phyloP scores from a whole-genome alignment of 1,140 invertebrate species.

The Trichogramma pretiosum region DNA sequence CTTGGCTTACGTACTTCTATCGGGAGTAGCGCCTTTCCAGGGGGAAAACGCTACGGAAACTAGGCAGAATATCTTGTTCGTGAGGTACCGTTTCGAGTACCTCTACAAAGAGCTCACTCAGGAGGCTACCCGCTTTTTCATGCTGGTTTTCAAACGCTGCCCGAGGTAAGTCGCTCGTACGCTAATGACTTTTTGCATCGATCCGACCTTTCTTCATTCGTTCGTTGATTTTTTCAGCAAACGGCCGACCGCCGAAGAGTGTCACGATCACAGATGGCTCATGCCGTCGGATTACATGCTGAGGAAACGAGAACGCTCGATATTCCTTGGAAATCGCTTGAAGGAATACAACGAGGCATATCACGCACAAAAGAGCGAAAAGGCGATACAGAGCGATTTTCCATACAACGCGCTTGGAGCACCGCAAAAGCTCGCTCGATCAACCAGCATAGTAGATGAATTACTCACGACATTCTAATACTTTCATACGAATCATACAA shows the following conservation, averaged over 20 bases:
- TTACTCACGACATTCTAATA: conserved; percentile 55
- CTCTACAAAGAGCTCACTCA: conserved; percentile 90
- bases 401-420: conserved; percentile 44
- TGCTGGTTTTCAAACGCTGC: conserved; percentile 88
- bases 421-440: conserved; percentile 55
- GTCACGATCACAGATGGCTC: conserved; percentile 91
- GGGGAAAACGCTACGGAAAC: conserved; percentile 77
- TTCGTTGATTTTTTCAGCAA: conserved; percentile 56
- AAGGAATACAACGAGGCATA: conserved; percentile 74
- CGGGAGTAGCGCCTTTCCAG: conserved; percentile 86
- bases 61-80: conserved; percentile 82
- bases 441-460: conserved; percentile 75
- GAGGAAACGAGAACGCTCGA: conserved; percentile 80
- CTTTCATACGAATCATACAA: too few relatives aligned
- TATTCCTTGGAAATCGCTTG: conserved; percentile 72
- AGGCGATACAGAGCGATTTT: conserved; percentile 52
- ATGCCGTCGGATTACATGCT: conserved; percentile 85
- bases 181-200: too few relatives aligned
- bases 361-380: conserved; percentile 53
- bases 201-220: not conserved
- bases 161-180: conserved; percentile 76
- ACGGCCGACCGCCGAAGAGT: conserved; percentile 86
- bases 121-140: conserved; percentile 89
- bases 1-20: conserved; percentile 86
- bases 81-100: conserved; percentile 89